A percentile compares a stretch with the other conserved stretches of the same genome.
These are phyloP conservation scores for Bostrychus sinensis DNA, from an alignment of 2,113 vertebrate species.

Conservation along the genomic window DNA sequence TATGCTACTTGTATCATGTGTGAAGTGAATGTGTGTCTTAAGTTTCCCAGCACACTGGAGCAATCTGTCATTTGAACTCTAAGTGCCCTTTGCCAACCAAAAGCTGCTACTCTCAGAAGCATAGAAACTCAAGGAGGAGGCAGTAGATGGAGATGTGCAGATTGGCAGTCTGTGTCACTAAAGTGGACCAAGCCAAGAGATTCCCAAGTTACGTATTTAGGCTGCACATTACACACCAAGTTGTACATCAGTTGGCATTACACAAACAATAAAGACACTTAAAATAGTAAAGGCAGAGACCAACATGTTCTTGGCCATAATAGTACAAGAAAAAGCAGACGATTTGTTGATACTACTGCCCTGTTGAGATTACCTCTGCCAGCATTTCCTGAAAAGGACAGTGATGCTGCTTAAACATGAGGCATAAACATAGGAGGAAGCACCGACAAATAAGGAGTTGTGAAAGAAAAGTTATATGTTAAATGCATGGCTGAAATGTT, in stretches of 20 bases:
- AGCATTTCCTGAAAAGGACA: slow-evolving; percentile 72
- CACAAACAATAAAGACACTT: not conserved
- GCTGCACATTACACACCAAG: not conserved
- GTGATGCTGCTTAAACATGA: slow-evolving; percentile 17
- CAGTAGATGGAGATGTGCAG: slow-evolving; percentile 48
- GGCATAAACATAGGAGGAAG: slow-evolving; percentile 1
- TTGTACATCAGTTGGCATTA: slow-evolving; percentile 10
- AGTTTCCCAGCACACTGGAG: not conserved
- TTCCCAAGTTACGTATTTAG: slow-evolving; percentile 14
- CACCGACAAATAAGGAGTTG: not conserved
- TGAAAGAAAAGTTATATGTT: not conserved
- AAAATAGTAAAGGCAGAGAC: slow-evolving; percentile 9
- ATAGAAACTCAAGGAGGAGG: slow-evolving; percentile 52
- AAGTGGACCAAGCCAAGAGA: slow-evolving; percentile 42
- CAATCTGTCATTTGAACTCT: slow-evolving; percentile 51
- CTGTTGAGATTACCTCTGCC: slow-evolving; percentile 6
- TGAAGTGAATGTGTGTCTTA: not conserved
- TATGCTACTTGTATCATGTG: not conserved
- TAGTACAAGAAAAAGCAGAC: slow-evolving; percentile 30
- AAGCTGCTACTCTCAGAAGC: slow-evolving; percentile 32
- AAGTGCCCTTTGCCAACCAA: slow-evolving; percentile 51
- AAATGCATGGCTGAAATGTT: not conserved
- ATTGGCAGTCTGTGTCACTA: slow-evolving; percentile 33
- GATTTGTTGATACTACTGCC: slow-evolving; percentile 47
- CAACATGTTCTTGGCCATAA: slow-evolving; percentile 45